These are phyloP conservation scores for Saccopteryx leptura DNA, from an alignment of 2,113 vertebrate genomes.

Conservation along the genomic window DNA sequence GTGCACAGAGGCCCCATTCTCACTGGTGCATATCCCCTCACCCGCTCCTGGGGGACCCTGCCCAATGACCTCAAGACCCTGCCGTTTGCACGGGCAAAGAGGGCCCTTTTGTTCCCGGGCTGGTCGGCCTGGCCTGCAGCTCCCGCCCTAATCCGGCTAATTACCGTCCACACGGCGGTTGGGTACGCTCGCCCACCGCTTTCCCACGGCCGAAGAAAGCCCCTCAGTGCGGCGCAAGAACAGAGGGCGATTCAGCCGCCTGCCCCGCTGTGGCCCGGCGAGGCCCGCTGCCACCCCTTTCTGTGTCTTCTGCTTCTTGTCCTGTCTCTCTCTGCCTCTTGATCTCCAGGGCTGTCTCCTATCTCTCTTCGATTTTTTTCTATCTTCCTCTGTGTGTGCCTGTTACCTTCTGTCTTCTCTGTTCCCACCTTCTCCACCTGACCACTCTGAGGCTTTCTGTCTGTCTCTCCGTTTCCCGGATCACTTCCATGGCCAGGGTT, in stretches of 20 bases:
- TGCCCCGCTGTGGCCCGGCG: not conserved
- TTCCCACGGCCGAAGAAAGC: slow-evolving; percentile 94
- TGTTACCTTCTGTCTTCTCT: not conserved
- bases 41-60: slow-evolving; percentile 86
- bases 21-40: slow-evolving; percentile 63
- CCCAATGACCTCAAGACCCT: slow-evolving; percentile 85
- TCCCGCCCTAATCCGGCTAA: slow-evolving; percentile 91
- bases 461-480: not conserved
- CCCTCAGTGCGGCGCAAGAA: slow-evolving; percentile 89
- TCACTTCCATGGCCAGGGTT: not conserved
- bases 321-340: not conserved
- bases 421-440: not conserved
- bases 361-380: not conserved
- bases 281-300: not conserved
- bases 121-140: slow-evolving; percentile 83
- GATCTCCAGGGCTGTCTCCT: not conserved
- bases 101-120: slow-evolving; percentile 88
- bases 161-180: slow-evolving; percentile 90
- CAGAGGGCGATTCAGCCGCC: slow-evolving; percentile 88
- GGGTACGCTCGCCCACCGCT: slow-evolving; percentile 90
- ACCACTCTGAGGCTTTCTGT: not conserved
- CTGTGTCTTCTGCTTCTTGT: not conserved
- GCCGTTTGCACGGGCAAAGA: slow-evolving; percentile 84
- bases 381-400: not conserved
- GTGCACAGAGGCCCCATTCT: slow-evolving; percentile 86